phyloP scores from a whole-genome alignment of 2,113 vertebrate genomes.

The Narcine bancroftii region DNA sequence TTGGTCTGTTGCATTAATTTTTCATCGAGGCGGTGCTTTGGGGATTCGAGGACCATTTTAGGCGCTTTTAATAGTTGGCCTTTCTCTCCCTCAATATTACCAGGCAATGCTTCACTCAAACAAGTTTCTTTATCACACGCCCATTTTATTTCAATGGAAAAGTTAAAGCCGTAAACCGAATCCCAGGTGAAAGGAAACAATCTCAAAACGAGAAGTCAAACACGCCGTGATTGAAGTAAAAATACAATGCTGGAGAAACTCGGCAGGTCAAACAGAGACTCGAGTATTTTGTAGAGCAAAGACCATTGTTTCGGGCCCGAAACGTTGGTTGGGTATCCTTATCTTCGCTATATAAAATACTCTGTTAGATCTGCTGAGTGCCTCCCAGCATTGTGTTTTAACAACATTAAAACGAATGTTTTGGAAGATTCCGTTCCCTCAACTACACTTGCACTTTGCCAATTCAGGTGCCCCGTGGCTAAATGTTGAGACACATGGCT shows the following conservation, averaged over 20 bases:
- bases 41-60: conserved; percentile 48
- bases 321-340: no score
- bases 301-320: no score
- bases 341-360: no score
- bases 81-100: background rate
- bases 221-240: no score
- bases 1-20: conserved; percentile 54
- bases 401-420: background rate
- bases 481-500: background rate
- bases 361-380: no score
- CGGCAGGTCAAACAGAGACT: no score
- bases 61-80: background rate
- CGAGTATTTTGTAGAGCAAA: no score
- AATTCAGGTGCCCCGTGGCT: background rate
- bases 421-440: no score
- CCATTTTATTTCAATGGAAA: background rate
- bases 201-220: no score
- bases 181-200: background rate
- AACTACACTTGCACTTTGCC: background rate
- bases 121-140: background rate
- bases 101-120: conserved; percentile 4
- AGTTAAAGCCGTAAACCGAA: background rate
- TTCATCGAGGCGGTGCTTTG: conserved; percentile 61
- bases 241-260: no score
- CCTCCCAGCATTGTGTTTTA: no score